These are phyloP conservation scores for Gambelia wislizenii DNA, from an alignment of 2,797 vertebrate genomes.

Conservation along the genomic window DNA sequence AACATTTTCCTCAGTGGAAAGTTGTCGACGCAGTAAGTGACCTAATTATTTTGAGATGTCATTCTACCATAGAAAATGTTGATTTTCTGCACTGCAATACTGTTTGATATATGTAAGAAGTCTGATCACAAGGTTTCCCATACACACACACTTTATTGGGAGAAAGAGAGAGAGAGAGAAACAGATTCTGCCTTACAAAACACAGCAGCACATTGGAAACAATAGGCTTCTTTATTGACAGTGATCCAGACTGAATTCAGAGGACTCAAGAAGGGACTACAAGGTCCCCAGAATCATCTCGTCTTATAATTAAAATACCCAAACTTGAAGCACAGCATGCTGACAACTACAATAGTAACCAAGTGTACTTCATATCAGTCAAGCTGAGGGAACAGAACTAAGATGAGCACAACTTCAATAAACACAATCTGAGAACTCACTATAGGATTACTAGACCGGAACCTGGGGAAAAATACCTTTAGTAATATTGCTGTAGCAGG, in stretches of 20 bases:
- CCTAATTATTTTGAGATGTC: constrained; percentile 44
- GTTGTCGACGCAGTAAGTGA: constrained; percentile 33
- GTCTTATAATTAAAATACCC: background rate
- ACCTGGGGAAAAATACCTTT: background rate
- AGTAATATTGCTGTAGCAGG: background rate
- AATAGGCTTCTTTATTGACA: constrained; percentile 31
- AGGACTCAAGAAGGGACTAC: background rate
- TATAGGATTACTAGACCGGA: background rate
- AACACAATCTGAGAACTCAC: background rate
- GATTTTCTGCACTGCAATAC: constrained; percentile 38
- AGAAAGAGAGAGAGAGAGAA: constrained; percentile 41
- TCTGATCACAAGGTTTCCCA: constrained; percentile 67
- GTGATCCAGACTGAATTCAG: background rate
- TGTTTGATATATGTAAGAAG: constrained; percentile 58
- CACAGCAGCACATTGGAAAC: constrained; percentile 33
- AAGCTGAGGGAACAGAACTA: rapidly evolving
- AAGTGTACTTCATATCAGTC: background rate
- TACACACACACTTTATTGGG: constrained; percentile 54
- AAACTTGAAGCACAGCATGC: background rate
- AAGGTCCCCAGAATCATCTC: background rate
- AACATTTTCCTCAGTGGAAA: constrained; percentile 4
- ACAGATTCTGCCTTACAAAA: constrained; percentile 29
- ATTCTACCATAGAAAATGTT: constrained; percentile 59
- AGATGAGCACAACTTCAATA: background rate
- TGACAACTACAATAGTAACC: background rate